These are phyloP conservation scores for Ophion costatus DNA, from an alignment of 2,888 invertebrate species.

Conservation along the genomic window DNA sequence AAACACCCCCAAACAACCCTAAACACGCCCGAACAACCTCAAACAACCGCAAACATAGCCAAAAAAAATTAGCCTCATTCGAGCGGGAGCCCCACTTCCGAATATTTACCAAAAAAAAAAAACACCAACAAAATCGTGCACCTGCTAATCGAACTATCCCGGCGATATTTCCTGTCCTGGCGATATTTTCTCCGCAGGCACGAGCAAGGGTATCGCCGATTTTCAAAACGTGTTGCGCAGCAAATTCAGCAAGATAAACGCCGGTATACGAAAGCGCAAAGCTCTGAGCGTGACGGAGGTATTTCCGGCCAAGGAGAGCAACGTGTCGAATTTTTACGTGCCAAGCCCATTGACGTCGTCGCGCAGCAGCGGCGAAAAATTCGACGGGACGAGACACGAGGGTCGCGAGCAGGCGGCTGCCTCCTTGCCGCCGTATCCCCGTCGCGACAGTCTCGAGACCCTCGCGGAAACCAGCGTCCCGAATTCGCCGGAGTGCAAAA, in stretches of 20 bases:
- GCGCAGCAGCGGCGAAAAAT: constrained; percentile 71
- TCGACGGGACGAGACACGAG: constrained; percentile 68
- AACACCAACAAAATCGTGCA: too few species aligned
- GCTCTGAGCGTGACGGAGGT: constrained; percentile 90
- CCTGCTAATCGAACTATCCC: too few species aligned
- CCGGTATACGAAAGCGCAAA: constrained; percentile 87
- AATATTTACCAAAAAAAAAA: too few species aligned
- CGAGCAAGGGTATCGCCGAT: constrained; percentile 87
- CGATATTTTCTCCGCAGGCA: constrained; percentile 70
- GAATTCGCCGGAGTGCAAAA: constrained; percentile 71
- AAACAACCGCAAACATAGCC: too few species aligned
- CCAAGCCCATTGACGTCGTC: constrained; percentile 85
- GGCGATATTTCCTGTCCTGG: too few species aligned
- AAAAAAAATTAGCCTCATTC: too few species aligned
- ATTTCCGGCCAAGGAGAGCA: constrained; percentile 81
- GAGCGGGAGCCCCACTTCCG: too few species aligned
- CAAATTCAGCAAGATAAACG: constrained; percentile 89
- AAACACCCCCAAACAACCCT: too few species aligned
- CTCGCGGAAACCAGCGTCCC: constrained; percentile 82
- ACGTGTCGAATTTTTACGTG: constrained; percentile 87
- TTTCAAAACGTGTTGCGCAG: constrained; percentile 86
- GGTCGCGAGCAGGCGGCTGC: constrained; percentile 76
- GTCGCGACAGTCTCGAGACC: constrained; percentile 80
- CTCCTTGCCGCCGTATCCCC: constrained; percentile 83
- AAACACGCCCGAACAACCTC: too few species aligned